Conservation (phyloP, 2,888 invertebrate species). For the Xanthorhoe spadicearia region DNA sequence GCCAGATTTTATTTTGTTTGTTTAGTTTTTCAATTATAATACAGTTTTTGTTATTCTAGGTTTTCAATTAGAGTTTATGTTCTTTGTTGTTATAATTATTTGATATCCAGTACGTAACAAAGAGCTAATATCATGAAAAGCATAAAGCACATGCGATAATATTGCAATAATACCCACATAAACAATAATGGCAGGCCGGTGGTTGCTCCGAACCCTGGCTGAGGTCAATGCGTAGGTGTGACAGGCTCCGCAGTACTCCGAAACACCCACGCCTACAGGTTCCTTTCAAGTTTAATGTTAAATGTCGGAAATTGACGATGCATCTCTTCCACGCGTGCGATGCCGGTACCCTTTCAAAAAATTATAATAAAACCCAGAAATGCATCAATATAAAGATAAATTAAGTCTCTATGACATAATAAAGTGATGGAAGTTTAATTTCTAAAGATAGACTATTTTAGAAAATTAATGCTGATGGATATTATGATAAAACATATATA, state of each 20-base stretch:
- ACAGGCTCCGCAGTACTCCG: slow-evolving; percentile 58
- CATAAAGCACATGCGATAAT: slow-evolving; percentile 16
- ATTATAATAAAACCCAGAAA: background rate
- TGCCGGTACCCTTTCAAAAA: slow-evolving; percentile 42
- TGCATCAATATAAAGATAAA: slow-evolving; percentile 22
- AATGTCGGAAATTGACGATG: slow-evolving; percentile 39
- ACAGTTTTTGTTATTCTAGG: background rate
- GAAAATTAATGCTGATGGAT: slow-evolving; percentile 49
- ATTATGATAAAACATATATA: slow-evolving; percentile 56
- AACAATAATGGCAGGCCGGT: slow-evolving; percentile 40
- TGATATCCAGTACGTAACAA: background rate
- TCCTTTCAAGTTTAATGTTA: slow-evolving; percentile 64
- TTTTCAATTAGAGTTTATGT: background rate
- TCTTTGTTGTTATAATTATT: background rate
- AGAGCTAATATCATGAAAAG: background rate
- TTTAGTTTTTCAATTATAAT: background rate
- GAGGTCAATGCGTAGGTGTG: slow-evolving; percentile 75
- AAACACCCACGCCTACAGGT: slow-evolving; percentile 73
- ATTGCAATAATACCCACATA: slow-evolving; percentile 51
- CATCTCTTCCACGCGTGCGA: slow-evolving; percentile 33
- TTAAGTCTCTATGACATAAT: slow-evolving; percentile 25
- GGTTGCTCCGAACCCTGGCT: slow-evolving; percentile 58
- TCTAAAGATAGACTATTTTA: slow-evolving; percentile 32
- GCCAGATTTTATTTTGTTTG: slow-evolving; percentile 5
- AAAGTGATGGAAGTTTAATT: slow-evolving; percentile 36